Base-by-base conservation (phyloP, 2,797 vertebrate genomes). In the Helarctos malayanus region DNA sequence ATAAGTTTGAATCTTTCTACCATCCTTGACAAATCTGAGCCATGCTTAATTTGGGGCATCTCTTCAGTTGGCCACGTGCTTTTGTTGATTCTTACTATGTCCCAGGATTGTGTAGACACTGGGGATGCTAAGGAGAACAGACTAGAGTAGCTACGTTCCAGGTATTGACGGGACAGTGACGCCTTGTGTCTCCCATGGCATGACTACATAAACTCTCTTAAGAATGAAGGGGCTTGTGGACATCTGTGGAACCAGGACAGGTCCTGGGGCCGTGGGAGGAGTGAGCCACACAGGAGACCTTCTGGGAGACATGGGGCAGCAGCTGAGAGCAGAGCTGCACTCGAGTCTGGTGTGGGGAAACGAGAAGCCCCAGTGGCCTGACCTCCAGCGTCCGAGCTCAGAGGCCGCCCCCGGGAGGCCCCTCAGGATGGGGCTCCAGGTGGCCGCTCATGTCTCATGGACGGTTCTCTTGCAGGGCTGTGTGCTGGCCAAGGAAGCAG, bases 361-460 rank as follows among this genome's bases (percentile, higher is more conserved):
- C 4, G 29, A 63, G 83, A 27, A 25, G 61, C 45, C 14, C 45
- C 83, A 80, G 7, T 5, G 1, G 14, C 54, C 0, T 38, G 78
- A 29, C 35, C 21, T 73, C 14, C 27, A n/a, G 27, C 1, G 3
- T 45, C 14, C 1, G 0, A n/a, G 25, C 13, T 18, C 61, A 80
- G 49, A 16, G n/a, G 32, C 65, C 27, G 38, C 29, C 63, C 63
- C 35, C 27, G 3, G 68, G n/a, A 1, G 12, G 29, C 32, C 27
- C 69, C 47, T 52, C 0, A 0, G 35, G 45, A 9, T 0, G 0
- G 14, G 16, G 59, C 29, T 35, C 63, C 16, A 1, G 63, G 1
- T 7, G 3, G 63, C 16, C 19, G 63, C 7, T 32, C 7, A 0
- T 1, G 6, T n/a, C 56, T 52, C n/a, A 29, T 0, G 4, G 25